phyloP scores from a whole-genome alignment of 2,113 vertebrate genomes.

The Sprattus sprattus region DNA sequence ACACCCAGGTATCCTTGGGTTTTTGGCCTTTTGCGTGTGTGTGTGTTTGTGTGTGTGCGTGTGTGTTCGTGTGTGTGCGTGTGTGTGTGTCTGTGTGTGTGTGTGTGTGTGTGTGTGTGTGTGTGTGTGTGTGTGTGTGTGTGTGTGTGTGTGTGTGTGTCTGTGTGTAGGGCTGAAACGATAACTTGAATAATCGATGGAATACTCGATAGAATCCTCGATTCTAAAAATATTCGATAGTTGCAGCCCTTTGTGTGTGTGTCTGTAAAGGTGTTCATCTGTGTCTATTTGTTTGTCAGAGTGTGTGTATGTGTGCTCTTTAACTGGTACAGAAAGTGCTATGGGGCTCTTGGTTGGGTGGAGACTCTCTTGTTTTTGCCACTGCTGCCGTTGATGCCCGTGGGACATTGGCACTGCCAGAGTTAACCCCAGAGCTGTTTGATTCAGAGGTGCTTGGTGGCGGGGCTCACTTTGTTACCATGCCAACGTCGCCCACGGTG shows the following conservation, averaged over 20 bases:
- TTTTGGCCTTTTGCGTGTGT: neutral
- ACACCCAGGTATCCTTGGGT: neutral
- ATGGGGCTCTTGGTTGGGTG: neutral
- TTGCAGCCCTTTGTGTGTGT: too few species aligned
- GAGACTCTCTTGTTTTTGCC: neutral
- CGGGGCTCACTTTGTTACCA: constrained; percentile 40
- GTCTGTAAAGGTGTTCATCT: neutral
- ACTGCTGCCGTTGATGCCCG: neutral
- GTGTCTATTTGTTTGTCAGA: constrained; percentile 6
- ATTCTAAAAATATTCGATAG: too few species aligned
- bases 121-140: constrained; percentile 32
- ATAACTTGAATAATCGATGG: too few species aligned
- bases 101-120: constrained; percentile 8
- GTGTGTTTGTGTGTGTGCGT: neutral
- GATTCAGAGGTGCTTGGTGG: constrained; percentile 25
- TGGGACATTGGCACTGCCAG: neutral
- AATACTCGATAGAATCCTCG: too few species aligned
- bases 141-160: neutral
- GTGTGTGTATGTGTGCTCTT: constrained; percentile 21
- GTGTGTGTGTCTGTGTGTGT: neutral
- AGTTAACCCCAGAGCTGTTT: neutral
- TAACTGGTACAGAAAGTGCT: neutral
- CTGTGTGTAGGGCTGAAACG: too few species aligned
- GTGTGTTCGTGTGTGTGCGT: neutral
- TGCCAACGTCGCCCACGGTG: constrained; percentile 42